A percentile compares a stretch with the other conserved stretches of the same genome.
phyloP scores from a whole-genome alignment of 1,140 invertebrate genomes.

The Drosophila nigromelanica region DNA sequence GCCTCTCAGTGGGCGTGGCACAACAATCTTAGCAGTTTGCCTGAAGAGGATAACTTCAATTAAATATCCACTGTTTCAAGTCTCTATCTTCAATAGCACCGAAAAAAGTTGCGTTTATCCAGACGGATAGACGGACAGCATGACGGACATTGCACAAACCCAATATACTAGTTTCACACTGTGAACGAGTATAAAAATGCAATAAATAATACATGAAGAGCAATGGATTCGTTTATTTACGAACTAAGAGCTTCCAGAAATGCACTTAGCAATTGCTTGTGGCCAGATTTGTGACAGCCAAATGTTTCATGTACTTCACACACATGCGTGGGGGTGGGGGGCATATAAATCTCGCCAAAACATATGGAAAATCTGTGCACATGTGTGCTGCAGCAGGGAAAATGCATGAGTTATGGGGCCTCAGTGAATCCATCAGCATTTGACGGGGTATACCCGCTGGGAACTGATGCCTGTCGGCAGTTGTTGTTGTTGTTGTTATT shows the following conservation, averaged over 20 bases:
- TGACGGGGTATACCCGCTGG: conserved; percentile 23
- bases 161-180: too few relatives aligned
- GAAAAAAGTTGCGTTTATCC: too few relatives aligned
- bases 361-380: conserved; percentile 72
- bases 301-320: conserved; percentile 14
- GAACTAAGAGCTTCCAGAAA: conserved; percentile 26
- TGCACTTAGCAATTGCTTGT: conserved; percentile 36
- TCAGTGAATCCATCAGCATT: conserved; percentile 56
- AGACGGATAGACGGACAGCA: too few relatives aligned
- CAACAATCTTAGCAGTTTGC: too few relatives aligned
- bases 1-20: too few relatives aligned
- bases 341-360: conserved; percentile 40
- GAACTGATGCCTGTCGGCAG: conserved; percentile 10
- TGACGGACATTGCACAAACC: too few relatives aligned
- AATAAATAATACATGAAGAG: conserved; percentile 3
- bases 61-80: too few relatives aligned
- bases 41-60: too few relatives aligned
- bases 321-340: conserved; percentile 5
- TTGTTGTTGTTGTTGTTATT: background rate
- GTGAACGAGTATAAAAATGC: too few relatives aligned
- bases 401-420: conserved; percentile 40
- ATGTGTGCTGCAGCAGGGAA: conserved; percentile 41
- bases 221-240: conserved; percentile 29
- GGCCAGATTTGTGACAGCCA: conserved; percentile 3
- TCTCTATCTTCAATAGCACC: too few relatives aligned